Base-by-base conservation (phyloP, 2,113 vertebrate species). In the Cephalopholis sonnerati region DNA sequence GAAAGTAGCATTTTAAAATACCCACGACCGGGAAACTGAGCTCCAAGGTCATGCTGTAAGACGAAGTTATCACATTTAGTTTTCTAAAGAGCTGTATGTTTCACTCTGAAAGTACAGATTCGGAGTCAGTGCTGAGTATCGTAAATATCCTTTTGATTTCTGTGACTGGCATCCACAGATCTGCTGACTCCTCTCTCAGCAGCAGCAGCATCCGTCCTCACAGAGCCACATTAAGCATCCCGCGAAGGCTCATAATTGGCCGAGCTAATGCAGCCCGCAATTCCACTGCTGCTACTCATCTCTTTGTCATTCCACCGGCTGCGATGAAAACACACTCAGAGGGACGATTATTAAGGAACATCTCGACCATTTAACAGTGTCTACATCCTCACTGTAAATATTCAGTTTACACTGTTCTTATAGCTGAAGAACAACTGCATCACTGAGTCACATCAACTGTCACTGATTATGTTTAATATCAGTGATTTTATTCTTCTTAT, bases 1-100 rank as follows among this genome's bases (percentile, higher is more conserved):
- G 63, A 87, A 74, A 67, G 76, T 27, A 50, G 61, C 6, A 67
- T 86, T 89, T 83, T 32, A 67, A 55, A 81, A 79, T 76, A 75
- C 51, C 67, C 27, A 44, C 46, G 18, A 11, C 22, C 54, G 57
- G 55, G 74, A 86, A 84, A 62, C 68, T 62, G 54, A 78, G 24
- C 22, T 57, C 61, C 3, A 36, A 57, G 59, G 46, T 66, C 25
- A 27, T 41, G 22, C 20, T n/a, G 1, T 10, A 8, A 71, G 66
- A 72, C 27, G 15, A 81, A 55, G 24, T 55, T 41, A 63, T 77
- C 54, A 62, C 24, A 3, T 51, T 13, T n/a, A n/a, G 7, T 64
- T 66, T 66, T 55, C 58, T 44, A 44, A 44, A 44, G 41, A 12
- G 10, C 41, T 44, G 2, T 12, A 12, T 44, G 41, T 44, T 44